Conservation (phyloP, 1,140 invertebrate species). For the Drosophila takahashii region DNA sequence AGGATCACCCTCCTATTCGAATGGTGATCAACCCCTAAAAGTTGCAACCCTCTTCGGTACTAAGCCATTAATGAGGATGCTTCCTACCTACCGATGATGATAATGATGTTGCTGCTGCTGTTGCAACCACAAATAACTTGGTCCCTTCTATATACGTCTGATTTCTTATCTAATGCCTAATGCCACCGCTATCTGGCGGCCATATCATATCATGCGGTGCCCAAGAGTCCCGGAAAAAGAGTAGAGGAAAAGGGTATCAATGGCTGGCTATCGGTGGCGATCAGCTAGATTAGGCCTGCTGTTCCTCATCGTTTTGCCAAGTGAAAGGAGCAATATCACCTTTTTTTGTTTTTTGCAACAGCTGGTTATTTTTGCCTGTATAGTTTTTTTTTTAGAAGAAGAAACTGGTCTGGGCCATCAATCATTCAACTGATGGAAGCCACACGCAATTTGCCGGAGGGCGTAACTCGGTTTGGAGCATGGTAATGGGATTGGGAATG, state of each 20-base stretch:
- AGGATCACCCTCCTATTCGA: no score
- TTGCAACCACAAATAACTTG: slow-evolving; percentile 31
- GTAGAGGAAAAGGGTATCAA: slow-evolving; percentile 61
- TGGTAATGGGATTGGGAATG: slow-evolving; percentile 41
- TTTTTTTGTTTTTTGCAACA: slow-evolving; percentile 35
- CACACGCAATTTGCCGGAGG: slow-evolving; percentile 53
- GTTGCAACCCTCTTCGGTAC: slow-evolving; percentile 16
- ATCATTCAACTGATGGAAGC: slow-evolving; percentile 55
- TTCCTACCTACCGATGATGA: slow-evolving; percentile 19
- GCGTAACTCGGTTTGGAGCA: slow-evolving; percentile 42
- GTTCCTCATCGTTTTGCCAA: slow-evolving; percentile 19
- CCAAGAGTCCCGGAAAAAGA: not conserved
- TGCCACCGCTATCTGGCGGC: slow-evolving; percentile 70
- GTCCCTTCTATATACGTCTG: slow-evolving; percentile 62
- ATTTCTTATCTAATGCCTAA: slow-evolving; percentile 82
- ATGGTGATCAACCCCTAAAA: slow-evolving; percentile 15
- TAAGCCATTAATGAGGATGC: slow-evolving; percentile 49
- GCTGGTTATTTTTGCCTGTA: slow-evolving; percentile 25
- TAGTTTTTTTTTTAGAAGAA: not conserved
- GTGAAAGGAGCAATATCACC: slow-evolving; percentile 36
- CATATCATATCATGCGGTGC: slow-evolving; percentile 57
- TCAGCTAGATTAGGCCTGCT: slow-evolving; percentile 48
- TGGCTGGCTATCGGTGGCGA: slow-evolving; percentile 36
- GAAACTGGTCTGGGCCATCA: slow-evolving; percentile 46
- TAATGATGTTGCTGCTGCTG: slow-evolving; percentile 32